Conservation (phyloP, 2,888 invertebrate genomes). For the Agrilus mali region DNA sequence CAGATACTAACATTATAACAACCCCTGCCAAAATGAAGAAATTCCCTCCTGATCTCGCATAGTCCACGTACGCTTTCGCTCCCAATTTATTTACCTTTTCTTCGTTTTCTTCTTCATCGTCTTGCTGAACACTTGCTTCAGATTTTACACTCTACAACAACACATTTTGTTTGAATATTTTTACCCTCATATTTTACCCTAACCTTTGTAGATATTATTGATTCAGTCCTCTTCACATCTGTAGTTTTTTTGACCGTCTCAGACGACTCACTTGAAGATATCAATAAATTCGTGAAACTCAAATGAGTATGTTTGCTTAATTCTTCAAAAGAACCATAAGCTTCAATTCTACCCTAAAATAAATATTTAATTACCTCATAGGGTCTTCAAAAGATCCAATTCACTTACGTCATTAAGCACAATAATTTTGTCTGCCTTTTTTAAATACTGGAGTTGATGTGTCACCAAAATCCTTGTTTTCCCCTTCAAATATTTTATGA, state of each 20-base stretch:
- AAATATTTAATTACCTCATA: not conserved
- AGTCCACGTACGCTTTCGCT: conserved; percentile 10
- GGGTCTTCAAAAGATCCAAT: conserved; percentile 3
- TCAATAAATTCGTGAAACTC: conserved; percentile 42
- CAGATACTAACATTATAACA: conserved; percentile 6
- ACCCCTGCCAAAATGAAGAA: conserved; percentile 10
- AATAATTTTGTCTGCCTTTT: conserved; percentile 40
- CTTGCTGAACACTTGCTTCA: conserved; percentile 8
- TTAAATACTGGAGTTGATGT: conserved; percentile 56
- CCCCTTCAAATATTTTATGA: conserved; percentile 39
- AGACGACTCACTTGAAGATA: conserved; percentile 17
- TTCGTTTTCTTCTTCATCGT: conserved; percentile 16
- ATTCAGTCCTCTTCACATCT: conserved; percentile 12
- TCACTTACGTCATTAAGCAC: conserved; percentile 39
- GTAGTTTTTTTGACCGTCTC: conserved; percentile 7
- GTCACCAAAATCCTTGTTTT: conserved; percentile 56
- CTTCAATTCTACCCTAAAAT: conserved; percentile 41
- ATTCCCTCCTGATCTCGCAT: conserved; percentile 14
- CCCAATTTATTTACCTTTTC: conserved; percentile 12
- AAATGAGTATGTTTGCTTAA: conserved; percentile 40
- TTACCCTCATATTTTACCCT: not conserved
- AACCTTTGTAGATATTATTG: conserved; percentile 12
- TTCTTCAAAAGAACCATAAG: conserved; percentile 47
- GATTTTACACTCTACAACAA: conserved; percentile 15
- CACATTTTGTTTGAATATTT: conserved; percentile 2